Evolutionary conservation across 2,113 vertebrate genomes (phyloP).

Genomic region (Ameiurus melas): DNA sequence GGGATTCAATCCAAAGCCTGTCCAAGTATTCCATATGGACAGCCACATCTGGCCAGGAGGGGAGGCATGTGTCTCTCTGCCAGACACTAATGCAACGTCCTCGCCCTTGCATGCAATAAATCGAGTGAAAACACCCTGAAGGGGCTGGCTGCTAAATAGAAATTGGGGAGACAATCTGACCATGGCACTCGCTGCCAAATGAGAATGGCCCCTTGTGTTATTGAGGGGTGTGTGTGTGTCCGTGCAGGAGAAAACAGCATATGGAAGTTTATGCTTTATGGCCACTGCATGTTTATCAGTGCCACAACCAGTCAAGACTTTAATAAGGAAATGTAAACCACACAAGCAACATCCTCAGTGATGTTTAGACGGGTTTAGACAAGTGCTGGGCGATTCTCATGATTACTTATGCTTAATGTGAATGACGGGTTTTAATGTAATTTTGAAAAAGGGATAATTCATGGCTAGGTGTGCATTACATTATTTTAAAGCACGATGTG

Average conservation of each 20-base stretch:
- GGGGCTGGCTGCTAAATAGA: constrained; percentile 45
- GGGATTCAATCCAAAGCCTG: constrained; percentile 17
- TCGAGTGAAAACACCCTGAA: constrained; percentile 50
- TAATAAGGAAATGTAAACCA: constrained; percentile 41
- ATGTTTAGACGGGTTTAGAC: constrained; percentile 29
- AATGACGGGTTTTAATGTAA: too few species aligned
- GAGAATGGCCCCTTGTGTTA: constrained; percentile 40
- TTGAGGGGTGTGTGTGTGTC: background rate
- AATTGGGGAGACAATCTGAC: constrained; percentile 49
- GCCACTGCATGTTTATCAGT: background rate
- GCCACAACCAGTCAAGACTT: constrained; percentile 26
- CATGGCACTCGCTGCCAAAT: constrained; percentile 45
- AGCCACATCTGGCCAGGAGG: constrained; percentile 17
- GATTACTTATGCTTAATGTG: too few species aligned
- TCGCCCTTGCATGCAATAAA: constrained; percentile 39
- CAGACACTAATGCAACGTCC: constrained; percentile 42
- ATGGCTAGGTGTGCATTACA: too few species aligned
- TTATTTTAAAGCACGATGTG: too few species aligned
- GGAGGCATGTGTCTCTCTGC: constrained; percentile 25
- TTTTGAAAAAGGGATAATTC: too few species aligned
- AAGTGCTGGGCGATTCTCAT: too few species aligned
- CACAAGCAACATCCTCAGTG: constrained; percentile 7
- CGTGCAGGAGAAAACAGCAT: background rate
- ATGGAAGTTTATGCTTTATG: constrained; percentile 26
- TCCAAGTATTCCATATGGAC: constrained; percentile 46